These are phyloP conservation scores for Caenorhabditis sp. DNA, from an alignment of 2,888 invertebrate species.

Conservation along the genomic window DNA sequence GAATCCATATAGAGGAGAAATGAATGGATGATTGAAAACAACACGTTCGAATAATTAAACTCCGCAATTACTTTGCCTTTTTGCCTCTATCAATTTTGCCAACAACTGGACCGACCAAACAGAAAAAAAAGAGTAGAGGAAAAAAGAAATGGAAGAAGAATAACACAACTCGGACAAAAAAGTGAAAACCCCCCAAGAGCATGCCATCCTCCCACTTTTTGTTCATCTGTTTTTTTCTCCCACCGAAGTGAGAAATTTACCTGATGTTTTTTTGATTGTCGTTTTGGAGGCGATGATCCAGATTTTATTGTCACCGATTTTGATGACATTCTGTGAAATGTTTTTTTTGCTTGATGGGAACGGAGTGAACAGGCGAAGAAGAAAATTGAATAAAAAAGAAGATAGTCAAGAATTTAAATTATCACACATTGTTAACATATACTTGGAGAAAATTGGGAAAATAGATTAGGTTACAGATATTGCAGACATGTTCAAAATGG, in stretches of 20 bases:
- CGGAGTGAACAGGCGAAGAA: background rate
- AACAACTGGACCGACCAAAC: background rate
- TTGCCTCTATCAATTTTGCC: background rate
- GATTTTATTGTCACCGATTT: background rate
- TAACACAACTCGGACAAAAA: background rate
- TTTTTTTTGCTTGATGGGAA: background rate
- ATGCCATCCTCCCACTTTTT: background rate
- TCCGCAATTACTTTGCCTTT: background rate
- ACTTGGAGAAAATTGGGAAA: no score
- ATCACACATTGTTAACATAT: no score
- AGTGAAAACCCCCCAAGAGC: constrained; percentile 1
- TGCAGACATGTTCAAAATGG: no score
- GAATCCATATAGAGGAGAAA: constrained; percentile 57
- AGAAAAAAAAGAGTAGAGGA: background rate
- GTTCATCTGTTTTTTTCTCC: background rate
- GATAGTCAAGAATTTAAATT: background rate
- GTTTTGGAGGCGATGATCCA: background rate
- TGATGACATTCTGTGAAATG: background rate
- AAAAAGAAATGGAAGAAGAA: background rate
- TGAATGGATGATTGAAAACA: background rate
- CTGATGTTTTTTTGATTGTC: background rate
- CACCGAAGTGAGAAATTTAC: no score
- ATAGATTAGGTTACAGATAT: no score
- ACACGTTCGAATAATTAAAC: no score
- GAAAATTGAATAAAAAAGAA: background rate